A percentile compares a stretch with the other conserved stretches of the same genome.
phyloP scores from a whole-genome alignment of 2,797 vertebrate species.

The Odontamblyopus lacepedii region DNA sequence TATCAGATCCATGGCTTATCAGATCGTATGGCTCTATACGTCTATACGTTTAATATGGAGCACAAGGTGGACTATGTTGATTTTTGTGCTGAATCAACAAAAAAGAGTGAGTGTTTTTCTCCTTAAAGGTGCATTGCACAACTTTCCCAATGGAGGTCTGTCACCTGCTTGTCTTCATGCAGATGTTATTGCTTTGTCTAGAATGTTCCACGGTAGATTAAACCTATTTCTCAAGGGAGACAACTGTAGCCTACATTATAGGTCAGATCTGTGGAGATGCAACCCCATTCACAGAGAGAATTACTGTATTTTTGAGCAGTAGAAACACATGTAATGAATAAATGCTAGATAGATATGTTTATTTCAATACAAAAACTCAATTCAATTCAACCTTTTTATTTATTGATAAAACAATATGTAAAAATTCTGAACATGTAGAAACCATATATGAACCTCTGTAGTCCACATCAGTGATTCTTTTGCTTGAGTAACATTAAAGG shows the following conservation, averaged over 20 bases:
- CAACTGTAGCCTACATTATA: no score
- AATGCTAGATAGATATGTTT: no score
- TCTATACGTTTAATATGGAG: slow-evolving; percentile 35
- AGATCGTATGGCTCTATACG: no score
- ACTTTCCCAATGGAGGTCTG: no score
- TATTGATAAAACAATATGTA: neutral
- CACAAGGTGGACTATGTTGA: neutral
- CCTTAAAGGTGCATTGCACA: neutral
- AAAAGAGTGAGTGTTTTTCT: neutral
- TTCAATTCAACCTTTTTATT: neutral
- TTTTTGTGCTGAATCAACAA: slow-evolving; percentile 1
- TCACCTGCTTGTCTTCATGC: no score
- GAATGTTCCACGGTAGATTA: no score
- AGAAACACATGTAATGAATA: no score
- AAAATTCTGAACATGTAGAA: neutral
- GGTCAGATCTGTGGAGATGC: no score
- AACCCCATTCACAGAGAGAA: no score
- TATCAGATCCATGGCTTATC: neutral
- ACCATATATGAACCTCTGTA: neutral
- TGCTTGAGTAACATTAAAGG: neutral
- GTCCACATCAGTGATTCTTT: slow-evolving; percentile 15
- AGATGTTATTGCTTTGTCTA: no score
- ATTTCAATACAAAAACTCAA: neutral
- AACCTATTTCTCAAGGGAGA: no score
- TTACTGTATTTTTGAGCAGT: no score